These are phyloP conservation scores for Hypercompe scribonia DNA, from an alignment of 2,888 invertebrate species.

Conservation along the genomic window DNA sequence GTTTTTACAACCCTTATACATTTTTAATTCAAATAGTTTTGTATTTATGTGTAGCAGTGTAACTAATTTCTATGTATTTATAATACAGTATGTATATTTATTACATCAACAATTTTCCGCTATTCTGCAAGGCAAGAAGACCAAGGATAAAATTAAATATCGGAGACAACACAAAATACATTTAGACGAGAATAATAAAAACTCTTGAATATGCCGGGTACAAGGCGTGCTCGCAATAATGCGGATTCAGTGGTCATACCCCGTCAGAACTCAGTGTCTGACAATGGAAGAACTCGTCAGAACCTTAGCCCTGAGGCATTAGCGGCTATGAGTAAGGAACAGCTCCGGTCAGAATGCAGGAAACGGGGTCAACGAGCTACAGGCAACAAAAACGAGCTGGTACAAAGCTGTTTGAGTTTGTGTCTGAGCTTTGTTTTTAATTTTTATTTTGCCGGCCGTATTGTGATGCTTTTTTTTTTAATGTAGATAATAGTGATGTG, in stretches of 20 bases:
- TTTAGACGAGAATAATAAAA: constrained; percentile 51
- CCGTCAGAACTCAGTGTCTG: constrained; percentile 78
- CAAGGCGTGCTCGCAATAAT: constrained; percentile 80
- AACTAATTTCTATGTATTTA: constrained; percentile 46
- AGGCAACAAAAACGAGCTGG: constrained; percentile 91
- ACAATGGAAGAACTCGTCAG: constrained; percentile 78
- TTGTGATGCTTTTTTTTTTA: constrained; percentile 69
- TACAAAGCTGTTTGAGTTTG: constrained; percentile 82
- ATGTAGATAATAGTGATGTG: constrained; percentile 48
- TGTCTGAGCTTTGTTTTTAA: constrained; percentile 72
- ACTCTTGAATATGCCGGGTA: constrained; percentile 72
- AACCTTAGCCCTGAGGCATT: constrained; percentile 83
- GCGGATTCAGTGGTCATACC: constrained; percentile 76
- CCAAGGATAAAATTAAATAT: constrained; percentile 44
- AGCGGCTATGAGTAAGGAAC: constrained; percentile 89
- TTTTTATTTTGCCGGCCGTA: constrained; percentile 69
- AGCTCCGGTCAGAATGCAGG: constrained; percentile 89
- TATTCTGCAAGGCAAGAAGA: constrained; percentile 55
- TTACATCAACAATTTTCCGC: constrained; percentile 58
- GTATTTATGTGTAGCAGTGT: constrained; percentile 4
- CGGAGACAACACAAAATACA: constrained; percentile 46
- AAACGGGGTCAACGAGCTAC: constrained; percentile 89
- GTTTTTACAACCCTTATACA: neutral
- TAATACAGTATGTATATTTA: constrained; percentile 59
- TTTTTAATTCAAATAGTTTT: neutral